phyloP scores from a whole-genome alignment of 2,113 vertebrate species.

The Lophura nycthemera region DNA sequence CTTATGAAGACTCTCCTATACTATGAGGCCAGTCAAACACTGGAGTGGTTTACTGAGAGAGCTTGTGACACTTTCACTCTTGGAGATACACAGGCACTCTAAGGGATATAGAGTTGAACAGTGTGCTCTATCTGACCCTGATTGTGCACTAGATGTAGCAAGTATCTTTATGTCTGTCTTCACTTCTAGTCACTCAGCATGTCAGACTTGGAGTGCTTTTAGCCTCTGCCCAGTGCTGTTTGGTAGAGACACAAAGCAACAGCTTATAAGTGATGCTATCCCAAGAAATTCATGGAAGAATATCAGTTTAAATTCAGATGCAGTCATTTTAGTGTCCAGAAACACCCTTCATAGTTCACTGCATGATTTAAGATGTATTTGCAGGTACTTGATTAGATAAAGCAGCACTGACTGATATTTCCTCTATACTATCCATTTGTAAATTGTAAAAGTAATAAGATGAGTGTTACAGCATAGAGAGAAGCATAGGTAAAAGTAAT shows the following conservation, averaged over 20 bases:
- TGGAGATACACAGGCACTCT: not conserved
- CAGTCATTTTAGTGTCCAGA: not conserved
- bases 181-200: not conserved
- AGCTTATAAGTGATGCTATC: not conserved
- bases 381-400: not conserved
- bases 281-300: not conserved
- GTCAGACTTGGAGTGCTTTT: accelerated
- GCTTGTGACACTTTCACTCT: not conserved
- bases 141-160: not conserved
- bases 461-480: not conserved
- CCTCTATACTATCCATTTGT: not conserved
- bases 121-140: not conserved
- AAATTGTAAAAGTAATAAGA: not conserved
- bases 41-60: not conserved
- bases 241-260: not conserved
- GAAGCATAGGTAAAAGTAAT: not conserved
- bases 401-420: not conserved
- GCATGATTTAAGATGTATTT: not conserved
- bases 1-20: not conserved
- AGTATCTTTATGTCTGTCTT: not conserved
- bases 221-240: not conserved
- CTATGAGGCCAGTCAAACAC: not conserved
- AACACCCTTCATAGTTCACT: not conserved
- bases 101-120: accelerated
- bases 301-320: not conserved